Base-by-base conservation (phyloP, 2,113 vertebrate genomes). In the Neomonachus schauinslandi region DNA sequence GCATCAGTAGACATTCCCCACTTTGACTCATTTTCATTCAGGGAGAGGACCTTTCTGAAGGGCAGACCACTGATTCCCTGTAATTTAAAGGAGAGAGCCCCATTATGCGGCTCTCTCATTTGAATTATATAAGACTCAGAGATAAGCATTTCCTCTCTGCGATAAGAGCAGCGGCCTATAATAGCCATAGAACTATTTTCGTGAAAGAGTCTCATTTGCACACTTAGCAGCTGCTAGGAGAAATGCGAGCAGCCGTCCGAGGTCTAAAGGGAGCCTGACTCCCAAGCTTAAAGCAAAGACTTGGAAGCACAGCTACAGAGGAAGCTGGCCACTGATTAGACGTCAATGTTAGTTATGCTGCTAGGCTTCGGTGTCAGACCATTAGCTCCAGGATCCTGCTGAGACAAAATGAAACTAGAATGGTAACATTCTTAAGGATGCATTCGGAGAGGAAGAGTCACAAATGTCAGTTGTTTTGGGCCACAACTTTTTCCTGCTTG, bases 111-210 rank as follows among this genome's bases (percentile, higher is more conserved):
- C 39, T 65, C 33, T 95, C 46, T 85, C 65, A 83, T 97, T 97
- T 91, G 96, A 92, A 96, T 98, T 97, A 77, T 80, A 46, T 77
- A 95, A 96, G 92, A 95, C 80, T 97, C 84, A 72, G 49, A 97
- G 92, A 96, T 81, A 97, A 96, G 71, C 33, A 89, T 81, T 85
- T 96, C 69, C 80, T 94, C 72, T 80, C 71, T 31, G 13, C 0
- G 77, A 74, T 97, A 95, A 94, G 92, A 91, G 65, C 28, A 3
- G 59, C 89, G 53, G 65, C 59, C 53, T 19, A 22, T 69, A 79
- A 91, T 93, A 95, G 49, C 83, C 71, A 69, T 0, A 46, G 42
- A 92, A 69, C 8, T 63, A 63, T 94, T 94, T 95, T 95, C 49
- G 22, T 77, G 12, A 76, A 91, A 67, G 65, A 55, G 8, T 65